Evolutionary conservation across 2,888 invertebrate species (phyloP), one percentile per base, ranked within the genome.

Genomic region (Xylota segnis): DNA sequence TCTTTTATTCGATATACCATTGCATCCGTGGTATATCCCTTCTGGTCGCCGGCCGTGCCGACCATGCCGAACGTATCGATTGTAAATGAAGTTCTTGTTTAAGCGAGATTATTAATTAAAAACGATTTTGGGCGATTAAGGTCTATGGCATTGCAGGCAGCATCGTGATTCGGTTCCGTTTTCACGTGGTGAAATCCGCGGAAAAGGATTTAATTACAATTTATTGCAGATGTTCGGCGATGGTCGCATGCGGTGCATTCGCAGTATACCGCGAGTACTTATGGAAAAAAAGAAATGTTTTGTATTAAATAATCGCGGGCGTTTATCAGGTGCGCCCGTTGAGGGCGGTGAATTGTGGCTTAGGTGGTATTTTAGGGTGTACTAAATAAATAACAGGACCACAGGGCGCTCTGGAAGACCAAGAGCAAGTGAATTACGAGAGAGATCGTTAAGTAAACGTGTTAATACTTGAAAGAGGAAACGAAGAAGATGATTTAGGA

Each of bases 161-260:
- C 65, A 12, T 74, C 14, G 59, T 76, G 68, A 50, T 56, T 47
- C 47, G n/a, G 56, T 78, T 54, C 59, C 40, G 61, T 74, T 78
- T 78, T 66, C 50, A 71, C 71, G 82, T 77, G 77, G 82, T 83
- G 77, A 83, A 65, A 77, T 77, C 82, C 47, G 29, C 78, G 54
- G 74, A 84, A 79, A 79, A 74, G 84, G 68, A 84, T 84, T 79
- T 84, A 84, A 84, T 84, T 84, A 84, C 84, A 84, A 84, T 84
- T 84, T 84, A 84, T 84, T 74, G 84, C 68, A 65, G 75, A 79
- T 84, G 84, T 84, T 75, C 29, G 16, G 72, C 52, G 40, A 9
- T 14, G 78, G 50, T 54, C 77, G 66, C 83, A 83, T 83, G 83
- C 45, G 79, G 83, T 52, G 72, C 61, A 5, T 32, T 43, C 45